Evolutionary conservation across 2,888 invertebrate genomes (phyloP).

Genomic region (Ellobium chinense): DNA sequence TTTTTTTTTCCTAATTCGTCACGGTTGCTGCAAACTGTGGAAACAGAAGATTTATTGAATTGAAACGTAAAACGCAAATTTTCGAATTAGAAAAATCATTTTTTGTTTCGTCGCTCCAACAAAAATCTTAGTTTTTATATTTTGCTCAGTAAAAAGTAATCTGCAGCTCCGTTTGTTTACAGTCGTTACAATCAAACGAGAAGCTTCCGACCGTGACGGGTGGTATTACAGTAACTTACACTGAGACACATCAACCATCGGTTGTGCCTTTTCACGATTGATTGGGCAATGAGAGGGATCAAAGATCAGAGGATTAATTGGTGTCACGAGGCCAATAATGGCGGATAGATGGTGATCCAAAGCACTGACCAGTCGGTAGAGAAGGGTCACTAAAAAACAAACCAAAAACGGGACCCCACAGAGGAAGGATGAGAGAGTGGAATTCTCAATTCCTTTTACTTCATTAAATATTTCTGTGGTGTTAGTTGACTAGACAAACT

Average conservation of each 20-base stretch:
- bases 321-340: not conserved
- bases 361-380: no score
- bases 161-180: not conserved
- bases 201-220: not conserved
- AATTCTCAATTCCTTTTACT: no score
- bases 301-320: not conserved
- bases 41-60: no score
- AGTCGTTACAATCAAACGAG: not conserved
- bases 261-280: not conserved
- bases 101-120: not conserved
- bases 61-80: no score
- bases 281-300: not conserved
- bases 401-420: no score
- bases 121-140: not conserved
- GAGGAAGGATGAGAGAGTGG: no score
- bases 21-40: not conserved
- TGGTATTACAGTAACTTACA: no score
- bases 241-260: not conserved
- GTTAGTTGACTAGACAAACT: no score
- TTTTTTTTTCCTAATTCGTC: not conserved
- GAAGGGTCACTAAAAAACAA: no score
- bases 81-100: not conserved
- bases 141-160: not conserved
- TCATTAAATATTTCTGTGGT: no score
- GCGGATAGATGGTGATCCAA: not conserved